Conservation (phyloP, 2,797 vertebrate genomes). For the Mus minutoides region DNA sequence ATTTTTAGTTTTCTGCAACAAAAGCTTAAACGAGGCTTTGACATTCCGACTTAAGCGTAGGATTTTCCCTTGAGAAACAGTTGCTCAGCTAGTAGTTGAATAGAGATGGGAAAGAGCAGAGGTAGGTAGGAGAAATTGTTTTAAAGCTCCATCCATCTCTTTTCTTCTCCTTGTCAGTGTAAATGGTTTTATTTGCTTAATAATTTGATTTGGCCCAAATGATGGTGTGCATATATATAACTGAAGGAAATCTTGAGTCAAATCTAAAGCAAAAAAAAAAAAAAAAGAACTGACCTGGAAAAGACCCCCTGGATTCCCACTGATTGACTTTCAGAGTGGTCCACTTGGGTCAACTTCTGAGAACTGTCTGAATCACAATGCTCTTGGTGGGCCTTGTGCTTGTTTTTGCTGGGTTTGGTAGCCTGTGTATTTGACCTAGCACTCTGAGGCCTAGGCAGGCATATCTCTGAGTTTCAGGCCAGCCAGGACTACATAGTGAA, state of each 20-base stretch:
- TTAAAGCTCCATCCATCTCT: neutral
- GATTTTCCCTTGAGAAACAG: conserved; percentile 63
- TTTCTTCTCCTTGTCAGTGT: conserved; percentile 21
- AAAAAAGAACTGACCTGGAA: conserved; percentile 68
- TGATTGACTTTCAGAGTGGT: conserved; percentile 37
- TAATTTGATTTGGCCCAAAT: neutral
- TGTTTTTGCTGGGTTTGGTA: neutral
- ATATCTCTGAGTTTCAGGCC: neutral
- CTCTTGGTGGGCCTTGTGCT: neutral
- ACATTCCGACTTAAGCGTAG: conserved; percentile 60
- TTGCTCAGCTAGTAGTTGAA: conserved; percentile 49
- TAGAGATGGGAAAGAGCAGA: conserved; percentile 69
- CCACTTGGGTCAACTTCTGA: neutral
- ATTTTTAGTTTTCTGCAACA: conserved; percentile 70
- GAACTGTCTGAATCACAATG: neutral
- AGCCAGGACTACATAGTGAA: neutral
- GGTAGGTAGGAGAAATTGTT: conserved; percentile 54
- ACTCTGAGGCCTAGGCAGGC: neutral
- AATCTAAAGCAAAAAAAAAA: conserved; percentile 71
- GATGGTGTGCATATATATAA: neutral
- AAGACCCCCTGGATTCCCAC: conserved; percentile 28
- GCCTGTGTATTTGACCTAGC: neutral
- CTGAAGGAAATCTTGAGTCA: conserved; percentile 55
- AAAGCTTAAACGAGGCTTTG: conserved; percentile 42
- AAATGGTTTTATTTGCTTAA: conserved; percentile 54